phyloP scores from a whole-genome alignment of 1,140 invertebrate genomes.

The Holcopasites calliopsidis region DNA sequence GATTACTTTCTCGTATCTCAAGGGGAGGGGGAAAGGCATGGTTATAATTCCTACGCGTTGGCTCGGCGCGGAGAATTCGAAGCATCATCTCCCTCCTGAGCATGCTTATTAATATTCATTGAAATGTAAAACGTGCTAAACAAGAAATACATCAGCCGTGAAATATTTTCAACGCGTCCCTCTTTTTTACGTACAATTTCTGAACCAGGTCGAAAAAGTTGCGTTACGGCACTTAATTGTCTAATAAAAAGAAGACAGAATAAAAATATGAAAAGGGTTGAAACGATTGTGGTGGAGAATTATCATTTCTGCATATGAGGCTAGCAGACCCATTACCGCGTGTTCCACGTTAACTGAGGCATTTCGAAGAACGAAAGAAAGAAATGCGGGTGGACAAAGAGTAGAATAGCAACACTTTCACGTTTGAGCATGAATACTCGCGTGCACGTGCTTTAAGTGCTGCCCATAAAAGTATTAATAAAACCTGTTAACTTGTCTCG shows the following conservation, averaged over 20 bases:
- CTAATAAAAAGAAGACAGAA: too few relatives aligned
- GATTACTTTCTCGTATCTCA: background rate
- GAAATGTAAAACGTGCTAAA: background rate
- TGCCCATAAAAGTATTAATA: conserved; percentile 52
- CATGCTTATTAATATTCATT: background rate
- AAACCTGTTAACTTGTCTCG: conserved; percentile 44
- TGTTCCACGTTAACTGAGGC: background rate
- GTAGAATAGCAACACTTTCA: background rate
- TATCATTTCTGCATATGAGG: background rate
- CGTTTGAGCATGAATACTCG: background rate
- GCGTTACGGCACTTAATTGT: background rate
- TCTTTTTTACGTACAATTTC: background rate
- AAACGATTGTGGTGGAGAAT: background rate
- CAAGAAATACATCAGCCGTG: background rate
- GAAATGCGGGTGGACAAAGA: background rate
- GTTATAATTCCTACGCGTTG: background rate
- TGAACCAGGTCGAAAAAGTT: background rate
- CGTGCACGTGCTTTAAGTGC: conserved; percentile 28
- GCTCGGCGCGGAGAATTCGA: background rate
- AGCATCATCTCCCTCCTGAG: background rate
- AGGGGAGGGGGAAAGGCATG: background rate
- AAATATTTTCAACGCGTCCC: background rate
- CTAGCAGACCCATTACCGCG: too few relatives aligned
- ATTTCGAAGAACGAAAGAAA: background rate
- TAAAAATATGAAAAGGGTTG: background rate